phyloP scores from a whole-genome alignment of 1,140 invertebrate genomes.

The Drosophila nasuta region DNA sequence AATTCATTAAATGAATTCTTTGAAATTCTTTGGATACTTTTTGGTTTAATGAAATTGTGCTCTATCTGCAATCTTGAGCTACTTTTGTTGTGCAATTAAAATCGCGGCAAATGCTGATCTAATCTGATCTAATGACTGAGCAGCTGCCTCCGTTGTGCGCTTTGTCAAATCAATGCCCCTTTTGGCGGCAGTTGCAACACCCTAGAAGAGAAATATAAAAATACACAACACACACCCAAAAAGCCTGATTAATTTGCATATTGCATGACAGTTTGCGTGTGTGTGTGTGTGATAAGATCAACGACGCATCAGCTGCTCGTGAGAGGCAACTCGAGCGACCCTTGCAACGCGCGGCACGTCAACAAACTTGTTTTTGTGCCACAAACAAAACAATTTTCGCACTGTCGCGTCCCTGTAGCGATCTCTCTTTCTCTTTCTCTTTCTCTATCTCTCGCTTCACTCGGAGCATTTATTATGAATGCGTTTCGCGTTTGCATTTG shows the following conservation, averaged over 20 bases:
- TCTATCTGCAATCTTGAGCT: not conserved
- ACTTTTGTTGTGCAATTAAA: constrained; percentile 4
- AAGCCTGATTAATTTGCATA: constrained; percentile 77
- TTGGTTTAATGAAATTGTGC: not conserved
- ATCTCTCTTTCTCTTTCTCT: constrained; percentile 9
- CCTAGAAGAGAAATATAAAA: constrained; percentile 11
- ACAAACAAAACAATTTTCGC: constrained; percentile 82
- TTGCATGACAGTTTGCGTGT: constrained; percentile 50
- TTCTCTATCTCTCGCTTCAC: not conserved
- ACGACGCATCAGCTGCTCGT: constrained; percentile 63
- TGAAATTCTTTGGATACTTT: not conserved
- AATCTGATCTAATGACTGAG: constrained; percentile 22
- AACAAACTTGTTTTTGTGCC: constrained; percentile 70
- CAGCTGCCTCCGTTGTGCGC: constrained; percentile 30
- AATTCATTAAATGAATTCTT: no score
- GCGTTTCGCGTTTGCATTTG: constrained; percentile 28
- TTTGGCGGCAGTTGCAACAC: constrained; percentile 49
- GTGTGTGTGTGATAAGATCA: constrained; percentile 64
- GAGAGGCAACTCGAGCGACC: not conserved
- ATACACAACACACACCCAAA: constrained; percentile 29
- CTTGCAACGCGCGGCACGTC: constrained; percentile 1
- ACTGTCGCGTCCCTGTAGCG: constrained; percentile 54
- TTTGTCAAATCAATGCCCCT: constrained; percentile 57
- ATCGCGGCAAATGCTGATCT: not conserved
- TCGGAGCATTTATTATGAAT: constrained; percentile 55